Conservation (phyloP, 2,797 vertebrate species). For the Cichlasoma orientale region DNA sequence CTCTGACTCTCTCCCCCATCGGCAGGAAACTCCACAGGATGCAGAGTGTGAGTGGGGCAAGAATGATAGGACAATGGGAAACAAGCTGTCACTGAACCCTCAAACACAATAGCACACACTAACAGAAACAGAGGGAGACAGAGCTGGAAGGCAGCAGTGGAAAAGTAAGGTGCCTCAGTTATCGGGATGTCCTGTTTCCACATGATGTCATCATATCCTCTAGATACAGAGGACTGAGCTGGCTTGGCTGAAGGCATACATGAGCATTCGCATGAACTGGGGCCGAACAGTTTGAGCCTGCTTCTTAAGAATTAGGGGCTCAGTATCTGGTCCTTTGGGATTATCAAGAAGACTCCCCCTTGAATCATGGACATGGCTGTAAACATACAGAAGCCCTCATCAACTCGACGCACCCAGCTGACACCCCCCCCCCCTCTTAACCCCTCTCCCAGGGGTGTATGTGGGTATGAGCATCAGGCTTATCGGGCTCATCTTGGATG, state of each 20-base stretch:
- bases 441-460: neutral
- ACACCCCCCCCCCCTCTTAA: neutral
- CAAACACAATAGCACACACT: constrained; percentile 43
- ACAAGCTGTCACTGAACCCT: constrained; percentile 75
- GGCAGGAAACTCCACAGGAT: constrained; percentile 84
- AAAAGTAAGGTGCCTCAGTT: constrained; percentile 77
- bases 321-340: neutral
- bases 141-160: constrained; percentile 47
- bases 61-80: constrained; percentile 86
- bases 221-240: constrained; percentile 42
- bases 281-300: neutral
- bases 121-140: constrained; percentile 24
- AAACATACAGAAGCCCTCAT: neutral
- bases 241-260: constrained; percentile 15
- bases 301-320: neutral
- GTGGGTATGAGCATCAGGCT: neutral
- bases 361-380: neutral
- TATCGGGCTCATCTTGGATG: neutral
- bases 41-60: constrained; percentile 74
- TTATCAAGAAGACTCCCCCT: neutral
- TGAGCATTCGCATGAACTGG: neutral
- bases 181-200: constrained; percentile 80
- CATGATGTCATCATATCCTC: constrained; percentile 76
- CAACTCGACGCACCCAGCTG: neutral
- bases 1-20: constrained; percentile 1